Percentiles rank a stretch among this genome's conserved stretches.
Conservation (phyloP, 2,113 vertebrate genomes). For the Typhlomys cinereus region DNA sequence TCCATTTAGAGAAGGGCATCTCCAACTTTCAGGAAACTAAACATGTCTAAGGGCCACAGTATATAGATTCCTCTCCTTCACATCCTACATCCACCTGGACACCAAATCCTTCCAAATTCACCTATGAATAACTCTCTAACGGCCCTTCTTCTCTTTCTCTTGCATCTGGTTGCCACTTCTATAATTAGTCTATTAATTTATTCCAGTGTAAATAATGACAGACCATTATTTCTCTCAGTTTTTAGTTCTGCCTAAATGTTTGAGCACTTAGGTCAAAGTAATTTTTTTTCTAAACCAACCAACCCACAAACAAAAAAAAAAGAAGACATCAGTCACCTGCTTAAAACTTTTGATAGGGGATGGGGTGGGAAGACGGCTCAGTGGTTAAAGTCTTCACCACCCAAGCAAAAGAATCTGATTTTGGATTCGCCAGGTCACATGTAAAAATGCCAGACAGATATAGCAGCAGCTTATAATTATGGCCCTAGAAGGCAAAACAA, state of each 20-base stretch:
- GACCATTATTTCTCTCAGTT: background rate
- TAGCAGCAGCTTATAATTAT: too few species aligned
- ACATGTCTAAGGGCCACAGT: background rate
- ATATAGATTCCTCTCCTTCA: background rate
- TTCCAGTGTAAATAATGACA: background rate
- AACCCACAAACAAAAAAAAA: background rate
- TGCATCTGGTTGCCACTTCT: background rate
- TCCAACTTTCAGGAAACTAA: background rate
- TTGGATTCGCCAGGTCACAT: too few species aligned
- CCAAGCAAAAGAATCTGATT: too few species aligned
- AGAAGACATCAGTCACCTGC: background rate
- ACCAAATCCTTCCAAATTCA: background rate
- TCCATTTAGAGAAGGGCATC: background rate
- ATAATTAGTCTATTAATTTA: background rate
- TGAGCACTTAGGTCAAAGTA: background rate
- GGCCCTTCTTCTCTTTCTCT: background rate
- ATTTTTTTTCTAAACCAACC: constrained; percentile 3
- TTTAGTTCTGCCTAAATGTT: constrained; percentile 24
- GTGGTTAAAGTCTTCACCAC: too few species aligned
- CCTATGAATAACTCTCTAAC: background rate
- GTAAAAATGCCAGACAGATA: too few species aligned
- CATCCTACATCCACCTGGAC: background rate
- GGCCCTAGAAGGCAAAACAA: too few species aligned
- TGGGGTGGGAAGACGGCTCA: too few species aligned
- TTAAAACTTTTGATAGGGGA: too few species aligned